Evolutionary conservation across 2,888 invertebrate genomes (phyloP).

Genomic region (Drosophila lutescens): DNA sequence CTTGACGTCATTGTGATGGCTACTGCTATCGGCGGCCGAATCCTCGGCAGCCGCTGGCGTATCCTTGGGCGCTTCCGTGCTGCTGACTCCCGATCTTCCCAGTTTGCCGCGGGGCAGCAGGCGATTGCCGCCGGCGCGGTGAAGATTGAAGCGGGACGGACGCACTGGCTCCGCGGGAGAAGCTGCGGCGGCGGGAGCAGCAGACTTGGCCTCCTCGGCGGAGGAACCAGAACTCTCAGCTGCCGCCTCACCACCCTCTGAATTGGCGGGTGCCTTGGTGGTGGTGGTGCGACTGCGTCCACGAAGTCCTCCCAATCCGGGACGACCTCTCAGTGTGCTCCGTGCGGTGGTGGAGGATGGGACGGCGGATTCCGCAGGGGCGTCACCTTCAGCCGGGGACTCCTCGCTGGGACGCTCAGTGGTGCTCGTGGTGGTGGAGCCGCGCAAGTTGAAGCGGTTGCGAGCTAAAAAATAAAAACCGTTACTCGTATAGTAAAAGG

Average conservation of each 20-base stretch:
- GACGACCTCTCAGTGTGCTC: constrained; percentile 79
- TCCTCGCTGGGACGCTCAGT: constrained; percentile 76
- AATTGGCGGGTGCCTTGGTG: constrained; percentile 74
- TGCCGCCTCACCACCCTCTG: constrained; percentile 51
- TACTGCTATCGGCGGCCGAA: constrained; percentile 78
- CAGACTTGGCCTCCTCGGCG: constrained; percentile 68
- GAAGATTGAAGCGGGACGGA: constrained; percentile 82
- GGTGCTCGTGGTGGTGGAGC: constrained; percentile 77
- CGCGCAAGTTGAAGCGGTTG: constrained; percentile 84
- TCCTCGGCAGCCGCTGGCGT: constrained; percentile 67
- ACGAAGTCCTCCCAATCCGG: constrained; percentile 80
- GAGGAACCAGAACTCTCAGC: constrained; percentile 19
- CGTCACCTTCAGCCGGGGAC: constrained; percentile 56
- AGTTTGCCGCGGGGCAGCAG: constrained; percentile 81
- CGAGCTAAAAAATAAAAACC: constrained; percentile 82
- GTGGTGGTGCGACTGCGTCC: constrained; percentile 82
- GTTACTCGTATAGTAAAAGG: no score
- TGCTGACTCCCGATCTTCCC: constrained; percentile 64
- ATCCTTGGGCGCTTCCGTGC: constrained; percentile 74
- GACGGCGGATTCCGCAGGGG: constrained; percentile 56
- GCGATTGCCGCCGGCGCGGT: constrained; percentile 81
- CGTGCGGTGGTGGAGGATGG: constrained; percentile 80
- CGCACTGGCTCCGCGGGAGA: constrained; percentile 55
- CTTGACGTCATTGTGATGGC: constrained; percentile 80
- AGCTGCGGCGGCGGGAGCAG: constrained; percentile 39